phyloP scores from a whole-genome alignment of 2,888 invertebrate species.

The Liodrosophila aerea region DNA sequence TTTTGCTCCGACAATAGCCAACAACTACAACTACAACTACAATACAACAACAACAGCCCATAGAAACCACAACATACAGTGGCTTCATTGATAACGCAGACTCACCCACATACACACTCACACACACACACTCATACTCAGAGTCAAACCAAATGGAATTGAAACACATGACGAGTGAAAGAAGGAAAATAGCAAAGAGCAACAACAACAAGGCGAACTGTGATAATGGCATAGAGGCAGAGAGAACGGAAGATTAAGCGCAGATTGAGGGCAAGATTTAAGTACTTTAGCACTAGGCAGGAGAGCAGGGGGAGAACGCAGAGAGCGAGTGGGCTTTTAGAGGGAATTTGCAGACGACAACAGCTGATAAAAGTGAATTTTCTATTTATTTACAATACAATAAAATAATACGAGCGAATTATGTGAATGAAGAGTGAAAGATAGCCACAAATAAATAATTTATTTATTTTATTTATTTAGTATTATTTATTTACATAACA shows the following conservation, averaged over 20 bases:
- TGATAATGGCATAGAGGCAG: slow-evolving; percentile 43
- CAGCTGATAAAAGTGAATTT: too few species aligned
- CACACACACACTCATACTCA: slow-evolving; percentile 6
- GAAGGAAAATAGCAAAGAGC: slow-evolving; percentile 40
- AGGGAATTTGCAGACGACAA: too few species aligned
- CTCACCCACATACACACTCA: slow-evolving; percentile 31
- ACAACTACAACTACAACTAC: slow-evolving; percentile 14
- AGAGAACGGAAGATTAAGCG: slow-evolving; percentile 7
- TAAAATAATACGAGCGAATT: too few species aligned
- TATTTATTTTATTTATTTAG: too few species aligned
- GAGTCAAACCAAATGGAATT: slow-evolving; percentile 55
- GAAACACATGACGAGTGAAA: slow-evolving; percentile 59
- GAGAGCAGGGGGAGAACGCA: background rate
- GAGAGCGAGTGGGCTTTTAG: slow-evolving; percentile 2
- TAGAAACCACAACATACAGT: slow-evolving; percentile 22
- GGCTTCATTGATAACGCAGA: slow-evolving; percentile 68
- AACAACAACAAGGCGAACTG: slow-evolving; percentile 33
- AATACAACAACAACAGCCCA: slow-evolving; percentile 5
- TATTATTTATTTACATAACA: too few species aligned
- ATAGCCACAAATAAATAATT: too few species aligned
- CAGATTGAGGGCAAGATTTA: slow-evolving; percentile 35
- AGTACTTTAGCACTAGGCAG: slow-evolving; percentile 13
- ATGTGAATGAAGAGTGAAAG: too few species aligned
- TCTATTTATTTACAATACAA: too few species aligned
- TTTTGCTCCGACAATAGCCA: slow-evolving; percentile 29